Evolutionary conservation across 1,140 invertebrate species (phyloP), one percentile per base, ranked within the genome.

Genomic region (Drosophila burlai): DNA sequence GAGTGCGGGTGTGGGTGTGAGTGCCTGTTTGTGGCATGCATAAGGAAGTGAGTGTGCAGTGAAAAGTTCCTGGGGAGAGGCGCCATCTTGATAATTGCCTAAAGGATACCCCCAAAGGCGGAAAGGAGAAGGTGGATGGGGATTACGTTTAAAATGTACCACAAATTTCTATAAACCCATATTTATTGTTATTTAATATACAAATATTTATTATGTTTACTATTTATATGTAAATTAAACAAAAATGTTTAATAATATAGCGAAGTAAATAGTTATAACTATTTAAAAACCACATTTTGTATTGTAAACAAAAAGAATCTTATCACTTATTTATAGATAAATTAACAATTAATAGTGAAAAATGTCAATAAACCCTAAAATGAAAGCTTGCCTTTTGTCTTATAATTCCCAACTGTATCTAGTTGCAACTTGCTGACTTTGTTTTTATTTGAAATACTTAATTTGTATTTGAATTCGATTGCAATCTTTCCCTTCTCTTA

Each of bases 71-170:
- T 45, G 34, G 26, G 36, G 50, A 40, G 58, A 55, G 81, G 77
- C 81, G 81, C 77, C 81, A 85, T 81, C 65, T 81, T 83, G 81
- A 76, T 84, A 84, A 83, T 83, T 80, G 71, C 78, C 58, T 18
- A 75, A 71, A 29, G 46, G 29, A 45, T 52, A 57, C 9, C 8
- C 18, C 2, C 8, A 21, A 10, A 16, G 21, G 10, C 3, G 43
- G 26, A n/a, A 13, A 21, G 34, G 8, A 24, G 52, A 55, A 16
- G 34, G 34, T 24, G 21, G 54, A 1, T 29, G 29, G 29, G 29
- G 29, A 24, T 38, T 16, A 10, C 1, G 13, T 15, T 24, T 3
- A 38, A 38, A 24, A 6, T 55, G 5, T 21, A 24, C 31, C 9
- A 36, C 4, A 9, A 52, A 52, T 52, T 18, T 18, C 2, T 46